phyloP scores from a whole-genome alignment of 2,888 invertebrate genomes.

The Hartigia nigra region DNA sequence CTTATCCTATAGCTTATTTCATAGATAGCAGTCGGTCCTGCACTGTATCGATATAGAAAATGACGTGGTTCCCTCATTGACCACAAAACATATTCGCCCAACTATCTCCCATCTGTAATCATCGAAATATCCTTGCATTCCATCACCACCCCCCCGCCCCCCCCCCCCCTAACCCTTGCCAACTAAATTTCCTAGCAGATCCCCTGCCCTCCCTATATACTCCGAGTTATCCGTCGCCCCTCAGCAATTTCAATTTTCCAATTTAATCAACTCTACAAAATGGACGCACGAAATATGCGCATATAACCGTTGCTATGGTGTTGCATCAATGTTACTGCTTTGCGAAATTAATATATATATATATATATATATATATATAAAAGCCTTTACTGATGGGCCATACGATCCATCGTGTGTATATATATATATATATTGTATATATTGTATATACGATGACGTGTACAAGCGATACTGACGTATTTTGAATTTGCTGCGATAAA shows the following conservation, averaged over 20 bases:
- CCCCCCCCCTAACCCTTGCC: not conserved
- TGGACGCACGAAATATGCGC: not conserved
- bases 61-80: not conserved
- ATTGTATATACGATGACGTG: no score
- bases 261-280: constrained; percentile 7
- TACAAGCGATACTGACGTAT: not conserved
- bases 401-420: no score
- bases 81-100: not conserved
- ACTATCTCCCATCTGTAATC: not conserved
- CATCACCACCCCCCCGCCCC: not conserved
- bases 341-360: not conserved
- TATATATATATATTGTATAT: no score
- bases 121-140: not conserved
- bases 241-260: constrained; percentile 9
- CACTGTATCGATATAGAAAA: not conserved
- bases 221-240: not conserved
- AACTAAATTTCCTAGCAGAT: not conserved
- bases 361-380: not conserved
- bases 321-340: not conserved
- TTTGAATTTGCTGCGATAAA: not conserved
- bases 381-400: not conserved
- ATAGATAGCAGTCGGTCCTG: not conserved
- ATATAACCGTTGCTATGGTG: not conserved
- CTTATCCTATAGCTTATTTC: not conserved
- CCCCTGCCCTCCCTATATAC: not conserved